phyloP scores from a whole-genome alignment of 2,113 vertebrate genomes.

The Tretioscincus oriximinensis region DNA sequence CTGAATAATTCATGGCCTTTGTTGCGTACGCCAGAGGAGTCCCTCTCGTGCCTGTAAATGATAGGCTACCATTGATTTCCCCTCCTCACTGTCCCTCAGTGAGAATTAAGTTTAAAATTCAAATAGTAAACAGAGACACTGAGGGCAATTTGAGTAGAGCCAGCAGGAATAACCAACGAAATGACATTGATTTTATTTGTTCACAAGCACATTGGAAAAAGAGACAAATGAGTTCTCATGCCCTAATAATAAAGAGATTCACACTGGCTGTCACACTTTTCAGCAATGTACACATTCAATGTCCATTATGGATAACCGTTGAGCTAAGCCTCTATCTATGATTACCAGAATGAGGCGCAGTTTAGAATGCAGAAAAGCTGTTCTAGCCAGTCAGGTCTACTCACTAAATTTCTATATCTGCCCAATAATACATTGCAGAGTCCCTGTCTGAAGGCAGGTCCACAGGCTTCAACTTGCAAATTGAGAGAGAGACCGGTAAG shows the following conservation, averaged over 20 bases:
- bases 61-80: conserved; percentile 68
- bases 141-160: conserved; percentile 46
- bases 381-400: neutral
- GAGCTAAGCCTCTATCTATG: neutral
- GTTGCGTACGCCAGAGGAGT: conserved; percentile 40
- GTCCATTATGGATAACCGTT: conserved; percentile 54
- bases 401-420: neutral
- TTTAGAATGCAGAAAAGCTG: neutral
- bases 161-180: conserved; percentile 28
- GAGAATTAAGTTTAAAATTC: conserved; percentile 38
- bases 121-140: conserved; percentile 29
- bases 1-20: conserved; percentile 75
- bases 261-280: conserved; percentile 54
- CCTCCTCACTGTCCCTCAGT: conserved; percentile 23
- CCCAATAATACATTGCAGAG: neutral
- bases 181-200: conserved; percentile 30
- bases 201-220: neutral
- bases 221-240: conserved; percentile 38
- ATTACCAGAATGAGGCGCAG: neutral
- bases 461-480: too few species aligned
- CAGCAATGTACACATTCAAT: conserved; percentile 33
- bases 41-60: conserved; percentile 60
- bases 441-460: neutral
- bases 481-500: too few species aligned
- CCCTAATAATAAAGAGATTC: conserved; percentile 29